Percentiles rank a stretch among this genome's conserved stretches.
Evolutionary conservation across 2,888 invertebrate genomes (phyloP).

Genomic region (Acrobasis consociella): DNA sequence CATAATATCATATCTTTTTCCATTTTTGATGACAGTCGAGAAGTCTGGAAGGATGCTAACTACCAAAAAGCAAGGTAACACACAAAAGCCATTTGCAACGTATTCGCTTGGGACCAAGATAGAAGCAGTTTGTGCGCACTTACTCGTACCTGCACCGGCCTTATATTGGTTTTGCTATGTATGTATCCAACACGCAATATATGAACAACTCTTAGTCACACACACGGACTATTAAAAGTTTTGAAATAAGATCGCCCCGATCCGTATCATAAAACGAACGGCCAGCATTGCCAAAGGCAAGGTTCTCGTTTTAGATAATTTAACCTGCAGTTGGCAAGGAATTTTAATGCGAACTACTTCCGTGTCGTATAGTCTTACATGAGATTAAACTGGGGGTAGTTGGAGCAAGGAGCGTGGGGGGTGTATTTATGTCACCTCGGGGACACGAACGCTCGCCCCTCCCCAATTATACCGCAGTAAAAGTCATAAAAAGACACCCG

Average conservation of each 20-base stretch:
- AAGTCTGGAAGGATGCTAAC: conserved; percentile 22
- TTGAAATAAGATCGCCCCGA: conserved; percentile 18
- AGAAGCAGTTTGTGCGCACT: conserved; percentile 26
- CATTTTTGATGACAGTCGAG: not conserved
- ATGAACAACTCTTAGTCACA: not conserved
- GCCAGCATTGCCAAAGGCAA: conserved; percentile 23
- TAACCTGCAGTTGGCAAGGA: conserved; percentile 55
- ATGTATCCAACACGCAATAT: conserved; percentile 28
- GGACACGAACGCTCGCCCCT: conserved; percentile 78
- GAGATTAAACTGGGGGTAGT: conserved; percentile 77
- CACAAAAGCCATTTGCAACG: conserved; percentile 67
- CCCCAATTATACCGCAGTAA: conserved; percentile 83
- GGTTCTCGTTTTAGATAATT: conserved; percentile 45
- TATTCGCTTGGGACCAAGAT: conserved; percentile 55
- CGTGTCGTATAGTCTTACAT: conserved; percentile 72
- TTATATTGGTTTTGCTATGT: conserved; percentile 31
- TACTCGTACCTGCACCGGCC: conserved; percentile 28
- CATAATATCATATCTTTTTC: not conserved
- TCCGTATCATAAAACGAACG: conserved; percentile 14
- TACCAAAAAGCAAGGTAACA: conserved; percentile 46
- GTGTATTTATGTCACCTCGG: conserved; percentile 82
- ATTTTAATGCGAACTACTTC: conserved; percentile 67
- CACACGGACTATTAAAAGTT: conserved; percentile 18
- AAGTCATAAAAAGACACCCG: conserved; percentile 83
- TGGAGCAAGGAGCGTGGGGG: conserved; percentile 64